These are phyloP conservation scores for Hypolimnas misippus DNA, from an alignment of 2,888 invertebrate species.

Conservation along the genomic window DNA sequence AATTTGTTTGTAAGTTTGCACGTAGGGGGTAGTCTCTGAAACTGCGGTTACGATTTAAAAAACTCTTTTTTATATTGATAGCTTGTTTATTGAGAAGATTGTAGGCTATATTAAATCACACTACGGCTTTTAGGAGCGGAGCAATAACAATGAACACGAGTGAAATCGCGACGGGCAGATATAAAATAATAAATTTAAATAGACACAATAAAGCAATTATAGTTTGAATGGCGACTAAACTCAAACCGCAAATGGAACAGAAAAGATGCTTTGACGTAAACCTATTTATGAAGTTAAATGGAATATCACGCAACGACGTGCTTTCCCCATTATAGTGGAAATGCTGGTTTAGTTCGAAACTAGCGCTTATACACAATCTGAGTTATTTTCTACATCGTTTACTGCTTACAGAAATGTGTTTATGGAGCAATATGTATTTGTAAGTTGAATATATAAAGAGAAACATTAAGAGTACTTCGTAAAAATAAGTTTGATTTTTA, in stretches of 20 bases:
- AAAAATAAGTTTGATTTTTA: too few relatives aligned
- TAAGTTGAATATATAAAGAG: neutral
- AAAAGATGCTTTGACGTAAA: constrained; percentile 15
- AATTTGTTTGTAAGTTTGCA: too few relatives aligned
- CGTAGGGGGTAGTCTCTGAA: too few relatives aligned
- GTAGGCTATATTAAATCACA: too few relatives aligned
- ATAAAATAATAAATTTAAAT: too few relatives aligned
- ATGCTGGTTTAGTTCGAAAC: constrained; percentile 16
- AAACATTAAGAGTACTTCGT: too few relatives aligned
- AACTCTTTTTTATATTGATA: too few relatives aligned
- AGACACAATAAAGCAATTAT: neutral
- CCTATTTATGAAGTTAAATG: constrained; percentile 25
- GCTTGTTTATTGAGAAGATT: too few relatives aligned
- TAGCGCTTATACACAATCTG: neutral
- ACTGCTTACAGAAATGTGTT: neutral
- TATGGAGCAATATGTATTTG: neutral
- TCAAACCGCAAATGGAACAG: neutral
- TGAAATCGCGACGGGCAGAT: too few relatives aligned
- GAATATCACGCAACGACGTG: constrained; percentile 16
- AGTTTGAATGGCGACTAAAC: neutral
- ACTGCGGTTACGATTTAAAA: too few relatives aligned
- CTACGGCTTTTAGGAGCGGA: too few relatives aligned
- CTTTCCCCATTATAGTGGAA: constrained; percentile 21
- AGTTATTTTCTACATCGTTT: neutral
- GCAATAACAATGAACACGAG: too few relatives aligned